phyloP scores from a whole-genome alignment of 2,888 invertebrate species.

The Allophyes oxyacanthae region DNA sequence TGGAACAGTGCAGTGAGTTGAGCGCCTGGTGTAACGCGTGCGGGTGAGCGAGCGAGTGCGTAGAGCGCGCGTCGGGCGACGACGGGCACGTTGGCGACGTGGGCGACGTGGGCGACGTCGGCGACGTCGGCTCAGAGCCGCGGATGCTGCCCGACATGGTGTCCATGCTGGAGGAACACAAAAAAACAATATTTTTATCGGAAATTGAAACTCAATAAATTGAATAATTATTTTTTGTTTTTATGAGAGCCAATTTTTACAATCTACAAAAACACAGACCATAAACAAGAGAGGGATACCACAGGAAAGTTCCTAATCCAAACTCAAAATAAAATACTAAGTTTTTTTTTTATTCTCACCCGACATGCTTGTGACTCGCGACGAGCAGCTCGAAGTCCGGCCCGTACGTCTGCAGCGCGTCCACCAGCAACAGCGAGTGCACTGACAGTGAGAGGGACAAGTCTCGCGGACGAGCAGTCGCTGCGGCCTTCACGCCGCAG shows the following conservation, averaged over 20 bases:
- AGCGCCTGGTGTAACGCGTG: slow-evolving; percentile 71
- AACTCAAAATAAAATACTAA: no score
- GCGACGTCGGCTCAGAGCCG: slow-evolving; percentile 97
- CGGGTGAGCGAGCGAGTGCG: slow-evolving; percentile 78
- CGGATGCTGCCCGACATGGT: slow-evolving; percentile 97
- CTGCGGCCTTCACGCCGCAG: slow-evolving; percentile 94
- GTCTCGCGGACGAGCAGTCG: slow-evolving; percentile 93
- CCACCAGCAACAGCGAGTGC: slow-evolving; percentile 97
- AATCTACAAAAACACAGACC: no score
- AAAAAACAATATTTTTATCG: no score
- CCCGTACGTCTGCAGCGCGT: slow-evolving; percentile 98
- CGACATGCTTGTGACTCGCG: slow-evolving; percentile 98
- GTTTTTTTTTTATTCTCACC: no score
- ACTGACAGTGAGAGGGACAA: slow-evolving; percentile 95
- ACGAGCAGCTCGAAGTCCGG: slow-evolving; percentile 98
- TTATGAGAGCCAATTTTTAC: no score
- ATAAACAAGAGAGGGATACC: no score
- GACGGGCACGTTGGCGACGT: slow-evolving; percentile 92
- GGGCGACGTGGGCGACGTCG: slow-evolving; percentile 91
- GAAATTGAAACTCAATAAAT: no score
- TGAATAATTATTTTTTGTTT: no score
- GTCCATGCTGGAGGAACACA: slow-evolving; percentile 92
- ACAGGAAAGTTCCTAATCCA: no score
- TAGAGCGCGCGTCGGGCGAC: slow-evolving; percentile 86
- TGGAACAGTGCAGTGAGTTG: slow-evolving; percentile 62